Base-by-base conservation (phyloP, 2,113 vertebrate species). In the Cervus canadensis region DNA sequence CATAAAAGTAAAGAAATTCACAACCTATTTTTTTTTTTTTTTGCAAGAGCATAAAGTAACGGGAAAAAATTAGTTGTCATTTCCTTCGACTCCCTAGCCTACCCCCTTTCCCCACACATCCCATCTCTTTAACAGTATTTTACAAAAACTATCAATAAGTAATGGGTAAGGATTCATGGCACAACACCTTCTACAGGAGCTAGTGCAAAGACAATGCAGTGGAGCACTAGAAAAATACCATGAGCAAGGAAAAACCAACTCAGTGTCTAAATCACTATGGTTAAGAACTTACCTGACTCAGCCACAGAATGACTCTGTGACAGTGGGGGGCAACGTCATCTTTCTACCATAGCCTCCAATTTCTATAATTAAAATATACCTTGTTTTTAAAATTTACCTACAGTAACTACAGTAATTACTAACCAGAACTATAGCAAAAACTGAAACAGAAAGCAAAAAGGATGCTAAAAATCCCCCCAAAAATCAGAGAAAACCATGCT, bases 1-100 rank as follows among this genome's bases (percentile, higher is more conserved):
- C 98, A 98, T 98, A 98, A 98, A 99, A 99, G 98, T 98, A 97
- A 98, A 98, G 98, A 98, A 98, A 98, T 97, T 97, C 96, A 89
- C 95, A 97, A 98, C 85, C 96, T 97, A n/a, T 97, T 97, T 98
- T 95, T 67, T 64, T 88, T 64, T 88, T 92, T 94, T 89, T 97
- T 97, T 96, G 91, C 94, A 98, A 96, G 97, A 98, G 88, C 89
- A 95, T 64, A 97, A 95, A 97, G 87, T 94, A 97, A 98, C 76
- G 94, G 94, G 98, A 98, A 98, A 97, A 97, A 97, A 93, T 88
- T 67, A 98, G 88, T 57, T 97, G 48, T 87, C 91, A 81, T 48
- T 85, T 87, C 15, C 71, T 81, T 57, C 9, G 7, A 60, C 14
- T 86, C 33, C 33, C 33, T 26, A 89, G 25, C 36, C 30, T 15